These are phyloP conservation scores for Ploceus nigricollis DNA, from an alignment of 2,113 vertebrate genomes.

Conservation along the genomic window DNA sequence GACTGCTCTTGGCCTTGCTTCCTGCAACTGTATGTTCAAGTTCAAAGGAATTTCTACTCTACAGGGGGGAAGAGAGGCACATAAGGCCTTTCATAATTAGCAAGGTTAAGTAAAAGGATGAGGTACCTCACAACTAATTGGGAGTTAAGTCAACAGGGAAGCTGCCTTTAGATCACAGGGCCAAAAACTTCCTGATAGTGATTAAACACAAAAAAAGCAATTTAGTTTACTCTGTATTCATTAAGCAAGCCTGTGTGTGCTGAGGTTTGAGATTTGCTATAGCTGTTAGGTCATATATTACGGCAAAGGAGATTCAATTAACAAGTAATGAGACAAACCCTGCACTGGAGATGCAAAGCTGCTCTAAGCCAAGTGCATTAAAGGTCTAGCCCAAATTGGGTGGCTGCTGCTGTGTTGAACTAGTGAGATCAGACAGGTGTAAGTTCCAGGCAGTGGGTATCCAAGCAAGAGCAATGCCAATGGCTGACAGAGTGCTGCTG, in stretches of 20 bases:
- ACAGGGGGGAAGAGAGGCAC: not conserved
- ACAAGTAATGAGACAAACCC: not conserved
- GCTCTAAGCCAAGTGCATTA: not conserved
- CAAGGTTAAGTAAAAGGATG: not conserved
- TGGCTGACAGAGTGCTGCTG: not conserved
- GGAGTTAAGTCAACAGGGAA: not conserved
- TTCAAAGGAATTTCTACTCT: not conserved
- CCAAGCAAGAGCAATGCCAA: not conserved
- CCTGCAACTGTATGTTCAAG: not conserved
- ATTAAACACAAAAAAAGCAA: not conserved
- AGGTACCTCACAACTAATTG: not conserved
- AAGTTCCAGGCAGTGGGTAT: not conserved
- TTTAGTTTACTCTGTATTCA: not conserved
- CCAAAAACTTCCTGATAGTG: not conserved
- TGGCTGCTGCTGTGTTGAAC: not conserved
- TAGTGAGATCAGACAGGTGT: not conserved
- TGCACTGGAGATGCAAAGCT: not conserved
- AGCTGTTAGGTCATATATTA: not conserved
- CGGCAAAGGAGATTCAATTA: not conserved
- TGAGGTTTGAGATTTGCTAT: not conserved
- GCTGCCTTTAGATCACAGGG: not conserved
- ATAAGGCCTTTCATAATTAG: not conserved
- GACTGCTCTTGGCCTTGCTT: not conserved
- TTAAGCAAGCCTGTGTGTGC: not conserved
- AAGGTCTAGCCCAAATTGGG: not conserved